These are phyloP conservation scores for Euproctis similis DNA, from an alignment of 2,888 invertebrate genomes.

Conservation along the genomic window DNA sequence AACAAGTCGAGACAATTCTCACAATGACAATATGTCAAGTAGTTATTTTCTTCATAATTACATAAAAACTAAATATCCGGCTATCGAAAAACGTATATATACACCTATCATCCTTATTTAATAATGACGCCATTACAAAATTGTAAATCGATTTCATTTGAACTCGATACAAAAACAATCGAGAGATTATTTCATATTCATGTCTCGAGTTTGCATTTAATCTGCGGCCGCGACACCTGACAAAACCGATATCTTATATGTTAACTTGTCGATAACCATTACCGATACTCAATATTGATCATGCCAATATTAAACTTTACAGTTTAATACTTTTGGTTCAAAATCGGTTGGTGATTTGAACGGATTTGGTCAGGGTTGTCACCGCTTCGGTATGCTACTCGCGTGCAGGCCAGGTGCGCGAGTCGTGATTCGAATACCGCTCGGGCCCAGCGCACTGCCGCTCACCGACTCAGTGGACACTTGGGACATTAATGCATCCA, in stretches of 20 bases:
- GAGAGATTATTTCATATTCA: slow-evolving; percentile 38
- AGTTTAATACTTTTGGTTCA: slow-evolving; percentile 5
- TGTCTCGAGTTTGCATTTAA: slow-evolving; percentile 38
- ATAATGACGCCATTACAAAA: slow-evolving; percentile 22
- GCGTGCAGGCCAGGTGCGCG: slow-evolving; percentile 59
- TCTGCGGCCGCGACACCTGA: slow-evolving; percentile 33
- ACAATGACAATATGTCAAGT: no score
- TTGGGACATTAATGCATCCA: slow-evolving; percentile 28
- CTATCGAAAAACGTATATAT: background rate
- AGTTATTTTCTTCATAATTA: no score
- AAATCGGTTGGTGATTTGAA: slow-evolving; percentile 2
- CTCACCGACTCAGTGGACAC: slow-evolving; percentile 4
- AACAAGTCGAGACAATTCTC: no score
- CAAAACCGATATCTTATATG: slow-evolving; percentile 24
- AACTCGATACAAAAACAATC: slow-evolving; percentile 33
- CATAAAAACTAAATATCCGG: no score
- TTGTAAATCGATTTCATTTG: slow-evolving; percentile 31
- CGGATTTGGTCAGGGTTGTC: slow-evolving; percentile 2
- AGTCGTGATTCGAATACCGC: slow-evolving; percentile 37
- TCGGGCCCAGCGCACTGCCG: slow-evolving; percentile 2
- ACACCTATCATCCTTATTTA: slow-evolving; percentile 9
- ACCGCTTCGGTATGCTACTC: slow-evolving; percentile 39
- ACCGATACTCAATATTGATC: slow-evolving; percentile 19
- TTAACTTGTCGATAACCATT: slow-evolving; percentile 28
- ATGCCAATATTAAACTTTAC: slow-evolving; percentile 11